Evolutionary conservation across 2,888 invertebrate genomes (phyloP).

Genomic region (Xestia xanthographa): DNA sequence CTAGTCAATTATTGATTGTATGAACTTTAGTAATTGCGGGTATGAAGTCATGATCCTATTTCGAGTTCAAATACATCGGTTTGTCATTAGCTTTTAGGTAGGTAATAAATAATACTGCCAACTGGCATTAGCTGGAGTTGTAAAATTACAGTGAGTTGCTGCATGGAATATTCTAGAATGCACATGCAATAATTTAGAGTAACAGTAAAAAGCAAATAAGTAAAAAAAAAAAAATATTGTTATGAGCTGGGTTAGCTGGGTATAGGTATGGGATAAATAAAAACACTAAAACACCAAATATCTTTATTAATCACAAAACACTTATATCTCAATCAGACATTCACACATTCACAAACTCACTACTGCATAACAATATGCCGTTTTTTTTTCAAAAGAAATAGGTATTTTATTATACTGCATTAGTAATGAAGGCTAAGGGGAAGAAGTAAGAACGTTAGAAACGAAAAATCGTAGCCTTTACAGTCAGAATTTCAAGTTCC

Average conservation of each 20-base stretch:
- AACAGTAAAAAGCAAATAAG: not conserved
- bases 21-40: constrained; percentile 35
- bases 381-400: not conserved
- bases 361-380: not conserved
- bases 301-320: not conserved
- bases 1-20: constrained; percentile 39
- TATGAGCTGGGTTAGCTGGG: not conserved
- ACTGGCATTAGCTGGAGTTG: constrained; percentile 20
- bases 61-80: constrained; percentile 42
- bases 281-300: not conserved
- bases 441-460: too few relatives aligned
- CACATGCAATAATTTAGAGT: not conserved
- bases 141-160: constrained; percentile 20
- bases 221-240: not conserved
- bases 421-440: too few relatives aligned
- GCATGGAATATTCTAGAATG: constrained; percentile 22
- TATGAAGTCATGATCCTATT: constrained; percentile 44
- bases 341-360: not conserved
- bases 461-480: not conserved
- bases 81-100: constrained; percentile 30
- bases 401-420: not conserved
- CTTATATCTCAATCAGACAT: too few relatives aligned
- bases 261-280: not conserved
- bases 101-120: constrained; percentile 37
- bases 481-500: not conserved